These are phyloP conservation scores for Craniophora ligustri DNA, from an alignment of 2,888 invertebrate genomes.

Conservation along the genomic window DNA sequence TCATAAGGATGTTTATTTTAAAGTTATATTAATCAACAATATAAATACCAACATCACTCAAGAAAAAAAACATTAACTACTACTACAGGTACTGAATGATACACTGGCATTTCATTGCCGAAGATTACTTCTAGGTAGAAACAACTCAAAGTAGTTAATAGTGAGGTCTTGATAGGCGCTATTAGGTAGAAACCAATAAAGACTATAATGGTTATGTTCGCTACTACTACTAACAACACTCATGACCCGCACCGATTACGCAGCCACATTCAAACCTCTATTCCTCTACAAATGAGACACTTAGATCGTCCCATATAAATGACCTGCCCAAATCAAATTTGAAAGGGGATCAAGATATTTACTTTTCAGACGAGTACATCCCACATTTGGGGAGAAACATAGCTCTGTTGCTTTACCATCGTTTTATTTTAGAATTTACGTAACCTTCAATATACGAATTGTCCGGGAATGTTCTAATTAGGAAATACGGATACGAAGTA, in stretches of 20 bases:
- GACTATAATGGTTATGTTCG: conserved; percentile 14
- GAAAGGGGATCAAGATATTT: conserved; percentile 19
- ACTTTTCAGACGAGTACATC: conserved; percentile 12
- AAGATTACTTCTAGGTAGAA: background rate
- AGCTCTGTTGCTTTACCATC: background rate
- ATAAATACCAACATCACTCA: too few species aligned
- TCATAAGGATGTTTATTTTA: too few species aligned
- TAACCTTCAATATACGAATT: too few species aligned
- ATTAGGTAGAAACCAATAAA: conserved; percentile 23
- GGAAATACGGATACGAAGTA: too few species aligned
- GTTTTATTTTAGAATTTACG: background rate
- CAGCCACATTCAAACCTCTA: conserved; percentile 16
- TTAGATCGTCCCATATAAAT: conserved; percentile 19
- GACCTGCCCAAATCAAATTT: conserved; percentile 21
- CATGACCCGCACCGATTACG: conserved; percentile 27
- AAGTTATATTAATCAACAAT: too few species aligned
- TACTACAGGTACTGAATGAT: too few species aligned
- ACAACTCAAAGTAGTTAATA: background rate
- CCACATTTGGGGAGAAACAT: conserved; percentile 17
- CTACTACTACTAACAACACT: conserved; percentile 30
- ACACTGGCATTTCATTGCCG: conserved; percentile 7
- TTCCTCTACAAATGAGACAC: conserved; percentile 20
- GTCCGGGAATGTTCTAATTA: too few species aligned
- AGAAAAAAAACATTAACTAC: too few species aligned
- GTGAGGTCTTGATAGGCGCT: conserved; percentile 1